Percentiles rank a stretch among this genome's conserved stretches.
These are phyloP conservation scores for Ptychadena robeensis DNA, from an alignment of 2,797 vertebrate genomes.

Conservation along the genomic window DNA sequence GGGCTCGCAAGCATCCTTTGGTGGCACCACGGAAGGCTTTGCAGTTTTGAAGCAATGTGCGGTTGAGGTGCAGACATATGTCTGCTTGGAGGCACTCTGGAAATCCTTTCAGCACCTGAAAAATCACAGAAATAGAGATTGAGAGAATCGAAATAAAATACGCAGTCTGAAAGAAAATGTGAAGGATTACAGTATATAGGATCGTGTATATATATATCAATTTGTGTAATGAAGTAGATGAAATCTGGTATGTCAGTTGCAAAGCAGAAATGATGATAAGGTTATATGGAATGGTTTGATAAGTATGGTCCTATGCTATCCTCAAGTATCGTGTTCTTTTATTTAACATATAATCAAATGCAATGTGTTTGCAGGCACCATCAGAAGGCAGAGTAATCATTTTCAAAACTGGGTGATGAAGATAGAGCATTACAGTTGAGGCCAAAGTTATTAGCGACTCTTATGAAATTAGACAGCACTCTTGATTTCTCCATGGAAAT, in stretches of 20 bases:
- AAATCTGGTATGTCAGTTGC: neutral
- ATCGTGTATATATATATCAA: neutral
- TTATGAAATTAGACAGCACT: no score
- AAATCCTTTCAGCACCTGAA: constrained; percentile 94
- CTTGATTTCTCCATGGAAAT: no score
- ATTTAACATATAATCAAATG: no score
- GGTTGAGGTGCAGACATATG: constrained; percentile 97
- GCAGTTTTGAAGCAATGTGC: constrained; percentile 91
- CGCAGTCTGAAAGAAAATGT: neutral
- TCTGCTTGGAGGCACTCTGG: constrained; percentile 97
- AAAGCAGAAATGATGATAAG: neutral
- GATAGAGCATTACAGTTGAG: neutral
- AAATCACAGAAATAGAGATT: constrained; percentile 8
- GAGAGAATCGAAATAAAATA: constrained; percentile 3
- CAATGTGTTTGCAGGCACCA: neutral
- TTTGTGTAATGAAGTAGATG: neutral
- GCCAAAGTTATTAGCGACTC: no score
- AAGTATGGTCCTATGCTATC: neutral
- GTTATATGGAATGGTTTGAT: no score
- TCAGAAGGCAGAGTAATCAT: neutral
- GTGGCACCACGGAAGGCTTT: constrained; percentile 91
- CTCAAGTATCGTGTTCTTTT: neutral
- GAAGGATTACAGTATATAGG: neutral
- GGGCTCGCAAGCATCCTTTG: constrained; percentile 93
- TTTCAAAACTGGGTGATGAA: neutral